phyloP scores from a whole-genome alignment of 2,797 vertebrate species.

The Anguilla marmorata region DNA sequence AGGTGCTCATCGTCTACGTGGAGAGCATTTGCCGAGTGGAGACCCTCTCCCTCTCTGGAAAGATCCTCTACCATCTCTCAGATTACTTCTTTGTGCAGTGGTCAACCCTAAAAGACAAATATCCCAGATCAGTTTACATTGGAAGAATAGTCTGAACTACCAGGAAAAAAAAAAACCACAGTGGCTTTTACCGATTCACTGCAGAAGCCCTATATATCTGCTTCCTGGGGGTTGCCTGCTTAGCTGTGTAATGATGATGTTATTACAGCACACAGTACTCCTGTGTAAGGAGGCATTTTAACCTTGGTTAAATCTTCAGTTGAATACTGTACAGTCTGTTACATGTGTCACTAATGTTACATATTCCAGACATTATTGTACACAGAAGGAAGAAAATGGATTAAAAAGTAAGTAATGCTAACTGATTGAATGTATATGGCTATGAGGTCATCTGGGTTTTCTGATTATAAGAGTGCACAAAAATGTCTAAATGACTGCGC shows the following conservation, averaged over 20 bases:
- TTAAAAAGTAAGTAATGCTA: neutral
- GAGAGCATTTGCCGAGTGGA: conserved; percentile 94
- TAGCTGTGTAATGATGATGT: conserved; percentile 6
- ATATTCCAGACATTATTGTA: neutral
- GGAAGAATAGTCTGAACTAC: conserved; percentile 82
- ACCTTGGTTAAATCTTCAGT: neutral
- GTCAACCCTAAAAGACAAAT: conserved; percentile 83
- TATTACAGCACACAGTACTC: neutral
- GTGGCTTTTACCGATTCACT: neutral
- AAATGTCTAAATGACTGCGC: neutral
- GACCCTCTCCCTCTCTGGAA: conserved; percentile 86
- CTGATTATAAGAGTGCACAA: conserved; percentile 22
- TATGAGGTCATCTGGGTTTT: conserved; percentile 12
- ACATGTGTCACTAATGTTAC: neutral
- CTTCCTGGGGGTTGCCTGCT: neutral
- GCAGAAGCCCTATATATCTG: neutral
- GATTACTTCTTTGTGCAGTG: conserved; percentile 95
- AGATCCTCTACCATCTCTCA: conserved; percentile 82
- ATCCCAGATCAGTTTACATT: conserved; percentile 85
- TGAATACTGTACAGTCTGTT: neutral
- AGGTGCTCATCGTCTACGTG: conserved; percentile 84
- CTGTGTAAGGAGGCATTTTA: neutral
- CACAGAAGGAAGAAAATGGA: neutral
- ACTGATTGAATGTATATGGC: conserved; percentile 9
- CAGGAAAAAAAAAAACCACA: conserved; percentile 34